Conservation (phyloP, 2,888 invertebrate species). For the Chrysotoxum bicinctum region DNA sequence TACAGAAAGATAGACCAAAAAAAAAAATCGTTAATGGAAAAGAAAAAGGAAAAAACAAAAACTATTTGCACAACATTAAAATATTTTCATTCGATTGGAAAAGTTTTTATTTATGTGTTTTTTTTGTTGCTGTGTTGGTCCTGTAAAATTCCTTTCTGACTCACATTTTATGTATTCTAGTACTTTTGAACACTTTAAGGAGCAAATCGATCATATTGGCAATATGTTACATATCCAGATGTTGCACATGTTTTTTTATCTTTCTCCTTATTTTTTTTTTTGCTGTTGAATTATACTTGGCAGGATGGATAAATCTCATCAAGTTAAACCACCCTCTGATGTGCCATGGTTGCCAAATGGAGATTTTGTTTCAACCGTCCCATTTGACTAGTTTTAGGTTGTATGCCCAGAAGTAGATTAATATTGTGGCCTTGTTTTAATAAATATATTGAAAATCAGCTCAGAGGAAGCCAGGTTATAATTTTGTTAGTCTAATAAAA, state of each 20-base stretch:
- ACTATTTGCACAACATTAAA: slow-evolving; percentile 67
- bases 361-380: neutral
- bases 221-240: slow-evolving; percentile 41
- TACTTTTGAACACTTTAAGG: slow-evolving; percentile 10
- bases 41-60: neutral
- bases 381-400: too few species aligned
- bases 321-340: neutral
- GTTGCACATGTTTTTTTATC: slow-evolving; percentile 14
- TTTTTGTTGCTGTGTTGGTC: neutral
- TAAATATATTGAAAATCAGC: too few species aligned
- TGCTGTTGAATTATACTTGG: too few species aligned
- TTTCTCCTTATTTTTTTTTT: neutral
- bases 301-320: neutral
- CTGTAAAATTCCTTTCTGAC: neutral
- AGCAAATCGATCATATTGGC: slow-evolving; percentile 58
- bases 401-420: too few species aligned
- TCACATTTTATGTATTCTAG: neutral
- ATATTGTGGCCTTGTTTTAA: too few species aligned
- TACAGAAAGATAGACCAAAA: neutral
- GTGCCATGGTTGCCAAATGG: neutral
- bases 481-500: too few species aligned
- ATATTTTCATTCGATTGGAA: slow-evolving; percentile 59
- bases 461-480: too few species aligned
- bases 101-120: slow-evolving; percentile 34
- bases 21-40: slow-evolving; percentile 17